phyloP scores from a whole-genome alignment of 2,113 vertebrate genomes.

The Pomatostomus ruficeps region DNA sequence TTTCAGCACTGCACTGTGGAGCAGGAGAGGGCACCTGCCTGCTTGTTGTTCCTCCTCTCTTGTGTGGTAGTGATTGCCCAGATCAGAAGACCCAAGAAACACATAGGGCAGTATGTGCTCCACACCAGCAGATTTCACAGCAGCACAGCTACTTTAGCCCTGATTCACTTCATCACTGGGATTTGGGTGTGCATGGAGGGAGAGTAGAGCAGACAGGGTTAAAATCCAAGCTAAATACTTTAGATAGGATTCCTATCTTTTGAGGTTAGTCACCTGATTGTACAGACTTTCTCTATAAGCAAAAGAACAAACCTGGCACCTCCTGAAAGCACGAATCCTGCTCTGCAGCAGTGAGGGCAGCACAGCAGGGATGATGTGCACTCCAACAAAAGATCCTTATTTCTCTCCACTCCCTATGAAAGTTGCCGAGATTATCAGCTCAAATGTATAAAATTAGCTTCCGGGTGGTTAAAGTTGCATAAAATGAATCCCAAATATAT shows the following conservation, averaged over 20 bases:
- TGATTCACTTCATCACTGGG: background rate
- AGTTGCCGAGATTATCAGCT: background rate
- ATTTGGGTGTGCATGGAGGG: background rate
- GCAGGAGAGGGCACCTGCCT: background rate
- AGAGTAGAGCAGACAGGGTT: background rate
- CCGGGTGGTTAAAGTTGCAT: background rate
- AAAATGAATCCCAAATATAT: background rate
- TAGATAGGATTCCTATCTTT: background rate
- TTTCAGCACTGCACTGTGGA: background rate
- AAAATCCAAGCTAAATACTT: background rate
- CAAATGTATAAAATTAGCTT: background rate
- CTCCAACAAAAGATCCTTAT: background rate
- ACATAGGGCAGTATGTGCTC: background rate
- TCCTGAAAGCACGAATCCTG: background rate
- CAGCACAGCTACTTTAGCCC: background rate
- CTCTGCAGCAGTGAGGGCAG: background rate
- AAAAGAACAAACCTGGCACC: background rate
- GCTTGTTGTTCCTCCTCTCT: background rate
- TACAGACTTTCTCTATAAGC: background rate
- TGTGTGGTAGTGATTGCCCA: background rate
- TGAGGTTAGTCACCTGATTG: background rate
- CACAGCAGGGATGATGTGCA: background rate
- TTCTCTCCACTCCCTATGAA: background rate
- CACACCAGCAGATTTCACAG: background rate
- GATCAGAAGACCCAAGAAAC: background rate